Base-by-base conservation (phyloP, 2,797 vertebrate species). In the Hoplostethus mediterraneus region DNA sequence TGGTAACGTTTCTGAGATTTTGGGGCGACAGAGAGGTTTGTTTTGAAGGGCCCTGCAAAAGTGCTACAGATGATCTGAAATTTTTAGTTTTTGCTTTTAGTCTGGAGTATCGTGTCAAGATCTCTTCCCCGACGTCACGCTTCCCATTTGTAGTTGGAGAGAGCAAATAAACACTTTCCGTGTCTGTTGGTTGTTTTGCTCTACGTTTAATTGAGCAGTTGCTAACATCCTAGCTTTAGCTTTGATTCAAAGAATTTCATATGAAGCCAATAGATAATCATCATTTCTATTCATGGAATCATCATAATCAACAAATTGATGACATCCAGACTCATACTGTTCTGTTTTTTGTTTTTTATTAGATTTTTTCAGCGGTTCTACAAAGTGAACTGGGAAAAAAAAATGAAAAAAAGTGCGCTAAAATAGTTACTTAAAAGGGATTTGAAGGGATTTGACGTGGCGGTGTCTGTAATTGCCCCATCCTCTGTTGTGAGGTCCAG, bases 11-110 rank as follows among this genome's bases (percentile, higher is more conserved):
- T 83, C 84, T 73, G 70, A 85, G 83, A 84, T 84, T 85, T 82
- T 21, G 21, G 21, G 81, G 87, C 30, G 51, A 66, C 61, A 69
- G 65, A 78, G 71, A 88, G 86, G 90, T 85, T 91, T 87, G 87
- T 91, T 90, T 91, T 94, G 87, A 91, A 90, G 88, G 88, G 75
- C 85, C 79, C 38, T 21, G 72, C 78, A 67, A 62, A 62, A 87
- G 82, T 81, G 63, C 38, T 62, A 60, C 79, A 70, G 74, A 70
- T 86, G 81, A 90, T 90, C 75, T 81, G 73, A 89, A 83, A 89
- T 81, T 80, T 80, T 82, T 67, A 77, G 73, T 80, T 69, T 21
- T 85, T 71, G 47, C 82, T 83, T 85, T 87, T 83, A 77, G 65
- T 74, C 73, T 71, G 73, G 63, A 56, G 61, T 63, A 57, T 72